A percentile compares a stretch with the other conserved stretches of the same genome.
Evolutionary conservation across 1,140 invertebrate genomes (phyloP).

Genomic region (Chironomus tepperi): DNA sequence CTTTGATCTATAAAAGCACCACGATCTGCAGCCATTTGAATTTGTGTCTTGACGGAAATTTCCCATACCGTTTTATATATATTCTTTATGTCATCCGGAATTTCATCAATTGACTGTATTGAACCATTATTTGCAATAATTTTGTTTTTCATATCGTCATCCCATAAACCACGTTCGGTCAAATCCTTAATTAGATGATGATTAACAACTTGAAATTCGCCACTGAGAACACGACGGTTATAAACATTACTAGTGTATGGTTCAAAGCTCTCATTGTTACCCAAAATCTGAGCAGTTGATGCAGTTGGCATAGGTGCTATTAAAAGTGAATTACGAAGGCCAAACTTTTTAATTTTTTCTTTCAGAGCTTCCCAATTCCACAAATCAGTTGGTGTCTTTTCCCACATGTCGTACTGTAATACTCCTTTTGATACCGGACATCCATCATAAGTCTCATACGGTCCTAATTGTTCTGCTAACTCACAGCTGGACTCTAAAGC

Average conservation of each 20-base stretch:
- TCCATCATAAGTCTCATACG: slow-evolving; percentile 87
- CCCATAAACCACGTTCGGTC: slow-evolving; percentile 85
- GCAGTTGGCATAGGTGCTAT: slow-evolving; percentile 98
- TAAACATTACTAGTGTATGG: slow-evolving; percentile 98
- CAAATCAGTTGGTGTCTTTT: slow-evolving; percentile 69
- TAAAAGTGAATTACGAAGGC: slow-evolving; percentile 89
- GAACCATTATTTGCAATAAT: slow-evolving; percentile 90
- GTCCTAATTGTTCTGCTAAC: slow-evolving; percentile 74
- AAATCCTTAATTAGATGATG: slow-evolving; percentile 92
- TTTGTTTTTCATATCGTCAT: slow-evolving; percentile 92
- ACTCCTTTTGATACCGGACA: slow-evolving; percentile 92
- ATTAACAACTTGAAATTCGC: slow-evolving; percentile 88
- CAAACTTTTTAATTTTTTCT: slow-evolving; percentile 79
- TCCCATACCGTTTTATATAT: slow-evolving; percentile 99
- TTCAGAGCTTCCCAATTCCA: slow-evolving; percentile 88
- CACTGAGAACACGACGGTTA: slow-evolving; percentile 84
- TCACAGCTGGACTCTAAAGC: slow-evolving; percentile 95
- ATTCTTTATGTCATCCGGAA: slow-evolving; percentile 82
- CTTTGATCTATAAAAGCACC: slow-evolving; percentile 98
- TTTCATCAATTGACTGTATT: slow-evolving; percentile 80
- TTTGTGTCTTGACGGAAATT: slow-evolving; percentile 86
- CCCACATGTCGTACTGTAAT: slow-evolving; percentile 98
- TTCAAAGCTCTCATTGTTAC: slow-evolving; percentile 98
- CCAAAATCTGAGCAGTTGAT: slow-evolving; percentile 97
- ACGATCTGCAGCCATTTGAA: slow-evolving; percentile 97